Evolutionary conservation across 2,797 vertebrate species (phyloP), one percentile per base, ranked within the genome.

Genomic region (Tolypeutes matacus): DNA sequence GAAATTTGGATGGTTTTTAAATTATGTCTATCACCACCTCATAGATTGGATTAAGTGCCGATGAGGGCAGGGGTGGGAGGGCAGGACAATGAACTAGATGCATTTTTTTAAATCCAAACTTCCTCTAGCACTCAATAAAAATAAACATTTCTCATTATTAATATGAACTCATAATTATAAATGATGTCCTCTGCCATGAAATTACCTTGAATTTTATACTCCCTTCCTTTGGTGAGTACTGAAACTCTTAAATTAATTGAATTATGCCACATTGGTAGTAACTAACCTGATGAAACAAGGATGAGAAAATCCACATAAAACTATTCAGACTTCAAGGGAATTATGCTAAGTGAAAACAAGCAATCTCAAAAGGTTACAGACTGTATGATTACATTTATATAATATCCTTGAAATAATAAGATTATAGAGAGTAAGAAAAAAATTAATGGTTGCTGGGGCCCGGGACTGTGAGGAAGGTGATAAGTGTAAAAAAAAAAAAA

Each of bases 171-270:
- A 5, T 53, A 34, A 31, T 69, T 85, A 70, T 72, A 96, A 96
- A 91, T 31, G 81, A 76, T 13, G 4, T 69, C 39, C 34, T 49
- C 29, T 83, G n/a, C 58, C 90, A 53, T 46, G 78, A 92, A 87
- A 51, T 69, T 49, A 56, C 53, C 95, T 91, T 89, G 69, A 81
- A 69, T 84, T 77, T 88, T 64, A 56, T 77, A 51, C 23, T 62
- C 14, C 27, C 23, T 73, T 89, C 91, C 73, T 88, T 92, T 64
- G 36, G 27, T 39, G 70, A 87, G 14, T 62, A 46, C 21, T 83
- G 11, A 88, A 31, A 78, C 80, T 94, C 51, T 95, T 77, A 78
- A 89, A 42, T 86, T 93, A 85, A 85, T 29, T 93, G 91, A 93
- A 93, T 91, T 70, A 39, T 31, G 36, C 84, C 76, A 42, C 29